phyloP scores from a whole-genome alignment of 2,797 vertebrate species.

The Taeniopygia guttata region DNA sequence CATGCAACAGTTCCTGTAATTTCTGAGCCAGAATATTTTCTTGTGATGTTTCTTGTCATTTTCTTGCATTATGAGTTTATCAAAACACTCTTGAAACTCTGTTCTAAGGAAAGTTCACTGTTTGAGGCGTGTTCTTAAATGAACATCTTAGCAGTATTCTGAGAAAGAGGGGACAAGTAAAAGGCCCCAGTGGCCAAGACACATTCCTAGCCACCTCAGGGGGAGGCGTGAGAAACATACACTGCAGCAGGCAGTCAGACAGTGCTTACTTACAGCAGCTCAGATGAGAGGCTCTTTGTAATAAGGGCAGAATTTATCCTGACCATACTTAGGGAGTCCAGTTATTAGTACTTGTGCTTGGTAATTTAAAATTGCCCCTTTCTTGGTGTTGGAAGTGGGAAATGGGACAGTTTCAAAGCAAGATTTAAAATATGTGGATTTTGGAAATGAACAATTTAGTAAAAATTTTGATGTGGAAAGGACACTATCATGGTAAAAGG shows the following conservation, averaged over 20 bases:
- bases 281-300: not conserved
- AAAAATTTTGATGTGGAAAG: not conserved
- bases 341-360: not conserved
- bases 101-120: not conserved
- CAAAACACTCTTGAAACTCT: not conserved
- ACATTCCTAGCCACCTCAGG: not conserved
- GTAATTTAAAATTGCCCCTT: not conserved
- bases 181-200: not conserved
- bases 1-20: not conserved
- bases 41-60: not conserved
- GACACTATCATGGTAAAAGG: not conserved
- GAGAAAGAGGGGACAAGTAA: not conserved
- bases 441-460: not conserved
- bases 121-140: not conserved
- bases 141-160: not conserved
- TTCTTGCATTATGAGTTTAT: not conserved
- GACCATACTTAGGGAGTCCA: not conserved
- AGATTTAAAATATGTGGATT: not conserved
- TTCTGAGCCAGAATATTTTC: not conserved
- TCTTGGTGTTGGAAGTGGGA: not conserved
- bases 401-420: not conserved
- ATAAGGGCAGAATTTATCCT: not conserved
- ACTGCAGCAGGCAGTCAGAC: too few relatives aligned
- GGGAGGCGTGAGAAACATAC: rapidly evolving
- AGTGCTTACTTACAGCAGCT: not conserved